Evolutionary conservation across 2,113 vertebrate genomes (phyloP).

Genomic region (Pelusios castaneus): DNA sequence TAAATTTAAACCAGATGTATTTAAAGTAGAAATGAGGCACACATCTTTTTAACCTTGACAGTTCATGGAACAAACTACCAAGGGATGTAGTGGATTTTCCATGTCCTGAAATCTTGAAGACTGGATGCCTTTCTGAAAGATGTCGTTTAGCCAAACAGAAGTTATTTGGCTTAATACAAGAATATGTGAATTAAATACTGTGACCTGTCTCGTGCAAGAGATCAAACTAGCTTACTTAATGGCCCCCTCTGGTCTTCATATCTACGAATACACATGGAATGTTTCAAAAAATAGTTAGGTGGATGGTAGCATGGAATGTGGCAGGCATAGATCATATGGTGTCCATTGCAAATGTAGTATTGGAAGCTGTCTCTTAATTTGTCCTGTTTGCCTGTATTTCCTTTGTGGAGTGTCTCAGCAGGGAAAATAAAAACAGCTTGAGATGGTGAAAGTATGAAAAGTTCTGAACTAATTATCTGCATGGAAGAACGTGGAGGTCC

Average conservation of each 20-base stretch:
- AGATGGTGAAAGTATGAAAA: background rate
- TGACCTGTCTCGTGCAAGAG: background rate
- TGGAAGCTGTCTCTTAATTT: constrained; percentile 6
- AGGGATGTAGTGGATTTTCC: background rate
- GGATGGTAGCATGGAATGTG: constrained; percentile 66
- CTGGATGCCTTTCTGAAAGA: background rate
- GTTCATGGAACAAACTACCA: rapidly evolving
- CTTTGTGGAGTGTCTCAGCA: background rate
- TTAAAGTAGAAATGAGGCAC: background rate
- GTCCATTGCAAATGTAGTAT: background rate
- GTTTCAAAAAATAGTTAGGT: constrained; percentile 40
- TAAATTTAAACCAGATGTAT: background rate
- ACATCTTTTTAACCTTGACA: background rate
- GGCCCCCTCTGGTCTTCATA: background rate
- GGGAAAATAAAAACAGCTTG: background rate
- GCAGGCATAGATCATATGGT: constrained; percentile 56
- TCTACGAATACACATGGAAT: constrained; percentile 19
- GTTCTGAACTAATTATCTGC: background rate
- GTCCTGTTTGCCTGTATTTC: background rate
- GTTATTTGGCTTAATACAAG: background rate
- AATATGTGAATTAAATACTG: background rate
- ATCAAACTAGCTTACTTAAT: background rate
- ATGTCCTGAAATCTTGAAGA: rapidly evolving
- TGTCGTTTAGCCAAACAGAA: background rate
- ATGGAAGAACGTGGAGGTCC: background rate